These are phyloP conservation scores for Meloidogyne hapla DNA, from an alignment of 1,140 invertebrate genomes.

Conservation along the genomic window DNA sequence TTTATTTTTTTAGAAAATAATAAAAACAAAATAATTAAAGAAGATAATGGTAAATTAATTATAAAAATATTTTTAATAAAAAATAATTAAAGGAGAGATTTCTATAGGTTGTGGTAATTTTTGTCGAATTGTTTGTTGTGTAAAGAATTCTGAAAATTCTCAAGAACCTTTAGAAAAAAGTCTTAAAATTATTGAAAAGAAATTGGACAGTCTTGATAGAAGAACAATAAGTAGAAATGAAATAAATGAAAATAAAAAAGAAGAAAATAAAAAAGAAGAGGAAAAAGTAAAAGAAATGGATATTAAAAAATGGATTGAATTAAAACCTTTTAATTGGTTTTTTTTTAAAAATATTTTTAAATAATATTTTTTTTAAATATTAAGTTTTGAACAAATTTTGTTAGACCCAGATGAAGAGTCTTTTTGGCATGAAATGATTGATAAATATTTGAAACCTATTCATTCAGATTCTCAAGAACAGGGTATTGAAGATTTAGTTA, in stretches of 20 bases:
- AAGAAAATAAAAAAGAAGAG: not conserved
- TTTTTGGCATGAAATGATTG: slow-evolving; percentile 61
- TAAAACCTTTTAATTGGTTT: slow-evolving; percentile 40
- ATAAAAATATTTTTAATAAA: not conserved
- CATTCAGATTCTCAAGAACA: slow-evolving; percentile 51
- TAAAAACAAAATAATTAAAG: slow-evolving; percentile 15
- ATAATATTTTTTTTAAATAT: slow-evolving; percentile 4
- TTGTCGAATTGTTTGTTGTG: slow-evolving; percentile 56
- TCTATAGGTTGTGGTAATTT: slow-evolving; percentile 56
- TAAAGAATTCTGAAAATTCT: slow-evolving; percentile 44
- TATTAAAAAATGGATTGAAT: not conserved
- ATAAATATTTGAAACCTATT: slow-evolving; percentile 62
- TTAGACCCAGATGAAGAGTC: slow-evolving; percentile 59
- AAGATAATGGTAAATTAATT: slow-evolving; percentile 27
- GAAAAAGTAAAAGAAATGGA: slow-evolving; percentile 5
- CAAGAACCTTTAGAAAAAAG: slow-evolving; percentile 52
- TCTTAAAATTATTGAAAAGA: slow-evolving; percentile 52
- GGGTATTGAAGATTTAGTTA: no score
- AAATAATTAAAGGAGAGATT: slow-evolving; percentile 50
- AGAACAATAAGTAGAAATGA: slow-evolving; percentile 30
- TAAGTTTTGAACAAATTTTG: slow-evolving; percentile 50
- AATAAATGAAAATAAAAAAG: not conserved
- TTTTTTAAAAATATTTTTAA: not conserved
- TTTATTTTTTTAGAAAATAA: not conserved
- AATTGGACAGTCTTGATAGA: slow-evolving; percentile 54